Evolutionary conservation across 2,113 vertebrate genomes (phyloP).

Genomic region (Melanostigma gelatinosum): DNA sequence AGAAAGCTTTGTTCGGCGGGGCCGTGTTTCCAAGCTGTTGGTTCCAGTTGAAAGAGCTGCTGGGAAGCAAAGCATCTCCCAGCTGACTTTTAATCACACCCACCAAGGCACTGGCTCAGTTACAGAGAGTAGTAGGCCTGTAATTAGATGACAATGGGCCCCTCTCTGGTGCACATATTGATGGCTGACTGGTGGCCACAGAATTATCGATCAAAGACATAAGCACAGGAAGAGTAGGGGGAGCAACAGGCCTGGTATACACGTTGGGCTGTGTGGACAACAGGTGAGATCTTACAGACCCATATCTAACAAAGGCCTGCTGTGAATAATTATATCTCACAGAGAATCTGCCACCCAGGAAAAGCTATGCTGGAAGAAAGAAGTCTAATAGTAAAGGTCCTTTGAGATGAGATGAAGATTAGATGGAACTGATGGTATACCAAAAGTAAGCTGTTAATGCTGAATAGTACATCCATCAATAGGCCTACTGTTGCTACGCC

Average conservation of each 20-base stretch:
- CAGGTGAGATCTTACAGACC: slow-evolving; percentile 68
- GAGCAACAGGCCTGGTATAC: slow-evolving; percentile 26
- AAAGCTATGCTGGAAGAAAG: slow-evolving; percentile 33
- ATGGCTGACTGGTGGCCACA: slow-evolving; percentile 48
- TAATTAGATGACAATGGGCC: slow-evolving; percentile 79
- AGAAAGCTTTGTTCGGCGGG: slow-evolving; percentile 61
- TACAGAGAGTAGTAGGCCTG: slow-evolving; percentile 61
- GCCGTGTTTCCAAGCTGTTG: slow-evolving; percentile 71
- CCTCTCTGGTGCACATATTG: slow-evolving; percentile 69
- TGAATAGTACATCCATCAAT: background rate
- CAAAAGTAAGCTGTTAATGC: slow-evolving; percentile 3
- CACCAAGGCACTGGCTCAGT: slow-evolving; percentile 53
- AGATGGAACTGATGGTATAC: slow-evolving; percentile 7
- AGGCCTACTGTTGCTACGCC: background rate
- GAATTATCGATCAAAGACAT: slow-evolving; percentile 76
- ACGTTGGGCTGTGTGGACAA: slow-evolving; percentile 60
- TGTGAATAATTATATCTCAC: slow-evolving; percentile 60
- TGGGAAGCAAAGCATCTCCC: slow-evolving; percentile 39
- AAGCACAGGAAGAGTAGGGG: slow-evolving; percentile 60
- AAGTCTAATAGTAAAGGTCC: slow-evolving; percentile 13
- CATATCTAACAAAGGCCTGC: slow-evolving; percentile 38
- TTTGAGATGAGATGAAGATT: slow-evolving; percentile 41
- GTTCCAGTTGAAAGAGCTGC: slow-evolving; percentile 73
- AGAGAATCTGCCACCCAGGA: slow-evolving; percentile 47
- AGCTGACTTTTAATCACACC: slow-evolving; percentile 72